Evolutionary conservation across 2,797 vertebrate species (phyloP), one percentile per base, ranked within the genome.

Genomic region (Cirrhinus molitorella): DNA sequence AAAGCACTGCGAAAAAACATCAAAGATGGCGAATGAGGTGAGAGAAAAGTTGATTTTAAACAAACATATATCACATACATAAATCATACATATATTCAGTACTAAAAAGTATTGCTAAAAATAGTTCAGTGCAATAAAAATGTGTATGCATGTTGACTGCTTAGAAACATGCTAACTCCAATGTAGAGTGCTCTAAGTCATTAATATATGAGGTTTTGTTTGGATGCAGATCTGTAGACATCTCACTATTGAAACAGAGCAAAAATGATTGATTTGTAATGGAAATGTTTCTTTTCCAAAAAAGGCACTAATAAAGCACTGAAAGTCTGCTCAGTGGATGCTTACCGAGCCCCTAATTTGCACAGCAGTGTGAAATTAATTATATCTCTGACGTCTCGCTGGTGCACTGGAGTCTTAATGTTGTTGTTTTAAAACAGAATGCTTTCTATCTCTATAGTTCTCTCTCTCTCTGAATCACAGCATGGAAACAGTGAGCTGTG

Each of bases 361-460:
- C 85, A 83, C 82, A 76, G 65, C 47, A 75, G 84, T 80, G 83
- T 81, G 72, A 80, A 89, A 87, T 88, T 89, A 89, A 89, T 89
- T 86, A 87, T 84, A 84, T 89, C 83, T 76, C 72, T 82, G 88
- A 83, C 74, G 82, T 85, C 79, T 80, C 65, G 65, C 87, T 83
- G 82, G 81, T 81, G 83, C 66, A 45, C 83, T 78, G 40, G 81
- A 57, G 74, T 57, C 80, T 67, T 88, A 88, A 87, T 88, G 88
- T 65, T 83, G 80, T 72, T 86, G 85, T 68, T 81, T 72, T 79
- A 85, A 86, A 86, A 88, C 80, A 78, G 61, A 84, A 80, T 53
- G 57, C 83, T 61, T 79, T 40, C 53, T 70, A 49, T 63, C 81
- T 79, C 14, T 25, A 57, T 49, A 61, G 17, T 31, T 53, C 40